A percentile compares a stretch with the other conserved stretches of the same genome.
These are phyloP conservation scores for Etheostoma perlongum DNA, from an alignment of 2,797 vertebrate species.

Conservation along the genomic window DNA sequence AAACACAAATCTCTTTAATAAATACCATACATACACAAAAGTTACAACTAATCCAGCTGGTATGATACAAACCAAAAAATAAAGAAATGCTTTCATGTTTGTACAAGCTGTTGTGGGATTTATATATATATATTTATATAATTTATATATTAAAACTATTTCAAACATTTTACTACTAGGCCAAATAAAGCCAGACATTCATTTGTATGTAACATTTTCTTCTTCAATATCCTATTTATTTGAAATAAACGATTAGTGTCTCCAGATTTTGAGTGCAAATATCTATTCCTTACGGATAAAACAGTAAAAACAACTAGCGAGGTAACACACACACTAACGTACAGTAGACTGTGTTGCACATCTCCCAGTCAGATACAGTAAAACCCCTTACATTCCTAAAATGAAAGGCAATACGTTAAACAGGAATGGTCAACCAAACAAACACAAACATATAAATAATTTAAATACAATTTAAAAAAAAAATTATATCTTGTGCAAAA, in stretches of 20 bases:
- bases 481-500: constrained; percentile 79
- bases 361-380: constrained; percentile 86
- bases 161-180: constrained; percentile 91
- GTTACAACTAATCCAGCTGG: constrained; percentile 91
- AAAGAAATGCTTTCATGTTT: constrained; percentile 95
- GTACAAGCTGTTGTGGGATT: constrained; percentile 93
- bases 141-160: constrained; percentile 90
- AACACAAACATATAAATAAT: constrained; percentile 76
- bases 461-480: constrained; percentile 74
- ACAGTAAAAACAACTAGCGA: constrained; percentile 80
- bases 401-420: constrained; percentile 91
- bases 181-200: constrained; percentile 98
- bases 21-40: constrained; percentile 93
- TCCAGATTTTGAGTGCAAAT: constrained; percentile 87
- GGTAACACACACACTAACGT: constrained; percentile 83
- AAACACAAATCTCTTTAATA: constrained; percentile 93
- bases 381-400: constrained; percentile 90
- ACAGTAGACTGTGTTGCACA: constrained; percentile 83
- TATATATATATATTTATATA: constrained; percentile 83
- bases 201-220: constrained; percentile 90
- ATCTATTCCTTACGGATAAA: constrained; percentile 83
- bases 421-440: constrained; percentile 80
- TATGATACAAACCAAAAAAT: constrained; percentile 94
- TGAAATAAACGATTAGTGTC: constrained; percentile 86
- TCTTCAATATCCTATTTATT: constrained; percentile 80